Base-by-base conservation (phyloP, 2,113 vertebrate species). In the Eidolon helvum region DNA sequence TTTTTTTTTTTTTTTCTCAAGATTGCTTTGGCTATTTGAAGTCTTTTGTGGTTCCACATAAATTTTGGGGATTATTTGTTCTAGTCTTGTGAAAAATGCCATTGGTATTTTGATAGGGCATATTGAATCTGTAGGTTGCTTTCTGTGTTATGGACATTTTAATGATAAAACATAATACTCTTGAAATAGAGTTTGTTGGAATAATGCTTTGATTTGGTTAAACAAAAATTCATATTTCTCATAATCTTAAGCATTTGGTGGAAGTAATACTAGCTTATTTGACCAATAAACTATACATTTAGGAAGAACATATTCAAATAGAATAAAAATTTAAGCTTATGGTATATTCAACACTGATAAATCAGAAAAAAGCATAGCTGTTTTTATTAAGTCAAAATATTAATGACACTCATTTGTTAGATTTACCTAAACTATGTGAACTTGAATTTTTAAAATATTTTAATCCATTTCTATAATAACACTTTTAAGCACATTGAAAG, bases 361-460 rank as follows among this genome's bases (percentile, higher is more conserved):
- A 88, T 79, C 22, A 61, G 38, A 74, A 87, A 89, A 89, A 50
- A 74, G 10, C 19, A 33, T 35, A 61, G n/a, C 8, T 96, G 2
- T 63, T 66, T 74, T 93, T 66, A 71, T 80, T 69, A 91, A 90
- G 68, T 86, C 63, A 97, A 96, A 84, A 66, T 43, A 95, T 30
- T 83, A 94, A 85, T 50, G 9, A 72, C 15, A 94, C 18, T 84
- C 84, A 92, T 79, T 79, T 74, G 40, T 66, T 68, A 68, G 35
- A 79, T 75, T 85, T 92, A 71, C 18, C 28, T 95, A 86, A 75
- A 93, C 82, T 77, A 68, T 50, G 35, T 84, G 15, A 92, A 79
- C 16, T 90, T 86, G 4, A 80, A 55, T 77, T 91, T 24, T 59
- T 89, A 55, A 45, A 94, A 89, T 57, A 89, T 78, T 77, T 87